Evolutionary conservation across 2,113 vertebrate species (phyloP).

Genomic region (Vulpes vulpes): DNA sequence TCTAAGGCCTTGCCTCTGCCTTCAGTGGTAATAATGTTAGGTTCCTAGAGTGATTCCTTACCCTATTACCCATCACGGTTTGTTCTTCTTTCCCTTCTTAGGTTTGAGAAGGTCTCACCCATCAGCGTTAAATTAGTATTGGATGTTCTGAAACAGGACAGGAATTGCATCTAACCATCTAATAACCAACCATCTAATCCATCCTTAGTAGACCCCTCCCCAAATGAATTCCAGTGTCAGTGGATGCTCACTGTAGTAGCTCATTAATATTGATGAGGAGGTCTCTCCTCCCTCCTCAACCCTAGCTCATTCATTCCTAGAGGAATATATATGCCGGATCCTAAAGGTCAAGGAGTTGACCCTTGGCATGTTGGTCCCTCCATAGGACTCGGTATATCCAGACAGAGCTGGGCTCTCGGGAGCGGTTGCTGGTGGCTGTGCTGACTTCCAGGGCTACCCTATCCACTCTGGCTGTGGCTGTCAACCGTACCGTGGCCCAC

Average conservation of each 20-base stretch:
- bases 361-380: constrained; percentile 23
- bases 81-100: background rate
- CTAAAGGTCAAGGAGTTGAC: background rate
- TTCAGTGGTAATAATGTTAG: fast-evolving
- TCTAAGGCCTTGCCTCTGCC: background rate
- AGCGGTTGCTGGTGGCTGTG: constrained; percentile 95
- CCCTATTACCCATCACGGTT: background rate
- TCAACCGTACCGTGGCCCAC: constrained; percentile 96
- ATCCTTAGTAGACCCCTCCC: background rate
- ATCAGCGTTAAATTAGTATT: background rate
- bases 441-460: constrained; percentile 95
- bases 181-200: background rate
- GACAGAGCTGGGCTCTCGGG: constrained; percentile 97
- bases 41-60: background rate
- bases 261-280: background rate
- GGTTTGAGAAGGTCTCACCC: background rate
- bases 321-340: background rate
- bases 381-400: constrained; percentile 97
- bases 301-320: background rate
- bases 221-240: background rate
- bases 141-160: background rate
- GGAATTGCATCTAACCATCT: background rate
- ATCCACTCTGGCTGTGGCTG: constrained; percentile 94
- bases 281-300: background rate
- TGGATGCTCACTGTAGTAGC: background rate